Evolutionary conservation across 2,888 invertebrate species (phyloP).

Genomic region (Myopa testacea): DNA sequence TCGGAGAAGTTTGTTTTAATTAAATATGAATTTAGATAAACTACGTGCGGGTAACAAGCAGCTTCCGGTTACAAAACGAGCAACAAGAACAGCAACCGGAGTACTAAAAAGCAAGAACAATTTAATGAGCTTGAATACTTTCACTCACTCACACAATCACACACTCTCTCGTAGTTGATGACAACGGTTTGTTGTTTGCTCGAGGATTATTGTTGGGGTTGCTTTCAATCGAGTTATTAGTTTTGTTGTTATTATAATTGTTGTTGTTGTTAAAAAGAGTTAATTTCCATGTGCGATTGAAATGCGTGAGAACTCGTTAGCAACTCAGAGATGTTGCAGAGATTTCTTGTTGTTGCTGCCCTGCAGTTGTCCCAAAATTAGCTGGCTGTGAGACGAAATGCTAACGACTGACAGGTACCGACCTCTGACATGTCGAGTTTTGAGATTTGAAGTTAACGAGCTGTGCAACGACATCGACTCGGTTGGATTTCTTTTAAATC

Average conservation of each 20-base stretch:
- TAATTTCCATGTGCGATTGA: slow-evolving; percentile 54
- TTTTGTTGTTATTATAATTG: neutral
- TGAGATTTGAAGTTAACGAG: slow-evolving; percentile 17
- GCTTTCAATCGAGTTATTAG: neutral
- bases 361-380: neutral
- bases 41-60: slow-evolving; percentile 49
- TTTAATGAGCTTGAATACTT: no score
- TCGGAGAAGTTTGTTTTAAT: slow-evolving; percentile 37
- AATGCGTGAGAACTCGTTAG: slow-evolving; percentile 56
- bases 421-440: slow-evolving; percentile 9
- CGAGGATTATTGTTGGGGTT: neutral
- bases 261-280: slow-evolving; percentile 44
- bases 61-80: slow-evolving; percentile 53
- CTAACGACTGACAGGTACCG: slow-evolving; percentile 34
- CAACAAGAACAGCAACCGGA: slow-evolving; percentile 2
- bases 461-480: neutral
- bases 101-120: neutral
- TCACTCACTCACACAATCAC: no score
- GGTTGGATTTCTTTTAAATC: neutral
- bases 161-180: neutral
- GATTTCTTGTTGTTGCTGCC: neutral
- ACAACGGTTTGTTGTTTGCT: neutral
- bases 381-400: slow-evolving; percentile 1
- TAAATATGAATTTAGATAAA: slow-evolving; percentile 6
- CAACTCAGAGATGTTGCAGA: neutral